A percentile compares a stretch with the other conserved stretches of the same genome.
These are phyloP conservation scores for Anthopleura xanthogrammica DNA, from an alignment of 92 coral and sea anemone species.

Conservation along the genomic window DNA sequence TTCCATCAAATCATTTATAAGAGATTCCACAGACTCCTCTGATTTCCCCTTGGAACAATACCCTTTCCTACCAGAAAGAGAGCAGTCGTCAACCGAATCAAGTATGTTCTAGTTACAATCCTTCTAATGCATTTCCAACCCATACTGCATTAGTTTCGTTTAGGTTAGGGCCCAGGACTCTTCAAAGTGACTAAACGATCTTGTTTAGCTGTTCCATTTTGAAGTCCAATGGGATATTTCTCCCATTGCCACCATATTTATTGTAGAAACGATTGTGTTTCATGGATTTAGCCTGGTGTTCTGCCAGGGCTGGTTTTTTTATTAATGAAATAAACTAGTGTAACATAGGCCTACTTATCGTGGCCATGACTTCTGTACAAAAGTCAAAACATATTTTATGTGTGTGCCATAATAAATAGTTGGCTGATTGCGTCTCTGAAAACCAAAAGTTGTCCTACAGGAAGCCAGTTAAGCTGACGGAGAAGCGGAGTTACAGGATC, in stretches of 20 bases:
- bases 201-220: conserved; percentile 60
- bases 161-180: conserved; percentile 57
- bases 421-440: too few relatives aligned
- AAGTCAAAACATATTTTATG: too few relatives aligned
- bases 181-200: conserved; percentile 44
- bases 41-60: conserved; percentile 40
- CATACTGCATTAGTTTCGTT: conserved; percentile 51
- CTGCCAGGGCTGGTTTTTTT: conserved; percentile 34
- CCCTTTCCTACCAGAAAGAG: conserved; percentile 35
- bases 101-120: conserved; percentile 35
- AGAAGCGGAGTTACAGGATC: too few relatives aligned
- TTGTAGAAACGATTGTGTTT: conserved; percentile 52
- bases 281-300: conserved; percentile 39
- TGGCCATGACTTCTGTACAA: conserved; percentile 46
- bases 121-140: conserved; percentile 48
- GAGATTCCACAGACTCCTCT: too few relatives aligned
- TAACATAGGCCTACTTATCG: conserved; percentile 50
- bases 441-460: too few relatives aligned
- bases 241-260: conserved; percentile 53
- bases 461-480: too few relatives aligned
- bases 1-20: conserved; percentile 39
- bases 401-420: too few relatives aligned
- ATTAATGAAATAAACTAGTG: conserved; percentile 43
- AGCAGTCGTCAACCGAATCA: conserved; percentile 51
- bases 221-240: conserved; percentile 56